Base-by-base conservation (phyloP, 2,113 vertebrate genomes). In the Potamarius usumacintae region DNA sequence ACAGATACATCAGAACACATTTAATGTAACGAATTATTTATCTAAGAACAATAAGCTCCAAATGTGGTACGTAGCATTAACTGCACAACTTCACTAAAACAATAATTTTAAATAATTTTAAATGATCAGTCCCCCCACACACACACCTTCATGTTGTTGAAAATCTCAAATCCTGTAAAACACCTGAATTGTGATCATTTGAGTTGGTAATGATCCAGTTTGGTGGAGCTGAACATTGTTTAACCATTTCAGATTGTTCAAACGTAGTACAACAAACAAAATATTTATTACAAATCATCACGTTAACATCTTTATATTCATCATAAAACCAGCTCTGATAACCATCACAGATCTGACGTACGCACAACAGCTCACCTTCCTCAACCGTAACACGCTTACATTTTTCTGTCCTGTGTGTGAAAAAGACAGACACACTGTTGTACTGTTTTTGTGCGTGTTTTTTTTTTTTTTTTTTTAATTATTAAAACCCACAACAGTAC, bases 401-500 rank as follows among this genome's bases (percentile, higher is more conserved):
- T 42, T 42, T 42, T 42, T 42, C 42, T 42, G 42, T 42, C 42
- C 42, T 42, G 42, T 42, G 42, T 42, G 42, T 42, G 42, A 42
- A 42, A 42, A 42, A 42, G 10, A 62, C 25, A 27, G 7, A 50
- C 55, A 27, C 20, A 7, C 71, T 20, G 1, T 48, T 20, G 57
- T 69, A 22, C n/a, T 34, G 60, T 87, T 74, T 83, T 83, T 52
- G 0, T 12, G 15, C 58, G 9, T 53, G 10, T 71, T 81, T 71
- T 52, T 57, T 72, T 18, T 77, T 76, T 62, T 25, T 48, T 72
- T 30, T 74, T 74, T 22, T 86, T 86, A 30, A 7, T 63, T 90
- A 91, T 93, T 91, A 92, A 92, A 90, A 93, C 67, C 83, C 85
- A 86, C 72, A 91, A 85, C 84, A 87, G 57, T 83, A 67, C 52